Evolutionary conservation across 2,113 vertebrate species (phyloP).

Genomic region (Limnothrissa miodon): DNA sequence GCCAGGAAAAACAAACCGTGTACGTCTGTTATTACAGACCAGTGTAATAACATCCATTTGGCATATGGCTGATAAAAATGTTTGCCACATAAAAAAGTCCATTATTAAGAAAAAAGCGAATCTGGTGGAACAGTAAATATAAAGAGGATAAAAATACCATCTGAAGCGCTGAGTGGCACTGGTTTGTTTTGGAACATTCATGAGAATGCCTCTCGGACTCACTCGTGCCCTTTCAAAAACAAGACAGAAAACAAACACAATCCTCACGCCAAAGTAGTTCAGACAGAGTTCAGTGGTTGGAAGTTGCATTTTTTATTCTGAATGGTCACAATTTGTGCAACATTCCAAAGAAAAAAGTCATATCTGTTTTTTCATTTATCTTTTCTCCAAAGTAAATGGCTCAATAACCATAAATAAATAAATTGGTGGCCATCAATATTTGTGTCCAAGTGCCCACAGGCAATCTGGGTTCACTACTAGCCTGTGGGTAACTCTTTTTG

Average conservation of each 20-base stretch:
- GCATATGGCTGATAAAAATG: conserved; percentile 26
- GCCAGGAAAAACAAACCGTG: conserved; percentile 33
- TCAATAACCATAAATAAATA: too few relatives aligned
- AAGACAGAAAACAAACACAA: conserved; percentile 44
- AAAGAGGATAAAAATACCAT: conserved; percentile 30
- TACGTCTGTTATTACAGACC: conserved; percentile 40
- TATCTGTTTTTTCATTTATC: neutral
- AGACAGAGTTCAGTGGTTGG: neutral
- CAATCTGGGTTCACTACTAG: too few relatives aligned
- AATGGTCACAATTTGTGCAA: neutral
- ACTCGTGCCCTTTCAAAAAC: conserved; percentile 28
- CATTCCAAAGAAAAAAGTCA: neutral
- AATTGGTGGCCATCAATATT: too few relatives aligned
- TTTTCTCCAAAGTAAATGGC: too few relatives aligned
- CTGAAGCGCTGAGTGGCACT: neutral
- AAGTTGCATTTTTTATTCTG: neutral
- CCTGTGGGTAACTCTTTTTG: too few relatives aligned
- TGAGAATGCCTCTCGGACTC: conserved; percentile 34
- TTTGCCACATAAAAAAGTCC: conserved; percentile 25
- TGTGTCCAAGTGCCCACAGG: too few relatives aligned
- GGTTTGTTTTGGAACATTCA: conserved; percentile 53
- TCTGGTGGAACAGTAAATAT: neutral
- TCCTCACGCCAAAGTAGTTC: conserved; percentile 24
- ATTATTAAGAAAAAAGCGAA: neutral
- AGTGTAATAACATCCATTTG: conserved; percentile 47